Conservation (phyloP, 2,888 invertebrate species). For the Acanthosepion lycidas region DNA sequence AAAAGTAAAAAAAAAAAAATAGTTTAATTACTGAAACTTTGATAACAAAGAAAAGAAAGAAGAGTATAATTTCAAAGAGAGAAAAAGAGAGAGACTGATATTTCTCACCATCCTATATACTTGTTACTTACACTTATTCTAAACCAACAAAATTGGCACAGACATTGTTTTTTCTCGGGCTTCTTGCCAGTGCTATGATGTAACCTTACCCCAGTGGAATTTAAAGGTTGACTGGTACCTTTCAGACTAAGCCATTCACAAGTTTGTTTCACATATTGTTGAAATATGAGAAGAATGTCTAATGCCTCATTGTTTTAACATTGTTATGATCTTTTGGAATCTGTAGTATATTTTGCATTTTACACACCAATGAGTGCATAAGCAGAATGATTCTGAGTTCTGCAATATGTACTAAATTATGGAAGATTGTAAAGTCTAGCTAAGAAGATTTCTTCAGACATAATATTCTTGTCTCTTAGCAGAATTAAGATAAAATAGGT, state of each 20-base stretch:
- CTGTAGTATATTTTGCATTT: not conserved
- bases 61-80: not conserved
- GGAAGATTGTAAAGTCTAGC: not conserved
- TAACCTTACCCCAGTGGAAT: not conserved
- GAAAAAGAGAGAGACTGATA: not conserved
- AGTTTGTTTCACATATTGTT: not conserved
- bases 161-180: not conserved
- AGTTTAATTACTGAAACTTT: not conserved
- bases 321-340: not conserved
- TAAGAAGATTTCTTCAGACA: not conserved
- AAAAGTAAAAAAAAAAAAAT: not conserved
- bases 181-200: not conserved
- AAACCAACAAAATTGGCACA: not conserved
- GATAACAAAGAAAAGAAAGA: not conserved
- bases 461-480: not conserved
- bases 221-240: not conserved
- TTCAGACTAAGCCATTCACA: not conserved
- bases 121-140: not conserved
- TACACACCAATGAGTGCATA: not conserved
- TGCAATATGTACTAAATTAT: not conserved
- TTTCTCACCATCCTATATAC: not conserved
- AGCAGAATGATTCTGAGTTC: not conserved
- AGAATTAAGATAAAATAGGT: not conserved
- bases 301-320: not conserved
- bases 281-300: not conserved